These are phyloP conservation scores for Catharus ustulatus DNA, from an alignment of 2,797 vertebrate genomes.

Conservation along the genomic window DNA sequence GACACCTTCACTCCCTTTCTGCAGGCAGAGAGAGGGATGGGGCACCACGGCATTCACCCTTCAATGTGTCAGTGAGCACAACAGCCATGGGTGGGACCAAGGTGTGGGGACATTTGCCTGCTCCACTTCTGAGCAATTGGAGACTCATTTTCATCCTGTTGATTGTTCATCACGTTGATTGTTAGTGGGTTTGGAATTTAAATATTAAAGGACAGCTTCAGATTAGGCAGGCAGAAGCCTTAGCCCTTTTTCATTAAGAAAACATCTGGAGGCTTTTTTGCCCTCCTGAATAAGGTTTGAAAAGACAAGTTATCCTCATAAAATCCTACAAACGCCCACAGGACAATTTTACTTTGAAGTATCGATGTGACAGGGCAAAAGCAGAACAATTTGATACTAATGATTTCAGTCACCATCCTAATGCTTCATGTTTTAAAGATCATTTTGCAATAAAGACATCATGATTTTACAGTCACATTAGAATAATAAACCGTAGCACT, in stretches of 20 bases:
- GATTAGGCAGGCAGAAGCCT: constrained; percentile 11
- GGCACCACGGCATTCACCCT: rapidly evolving
- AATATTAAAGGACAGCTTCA: constrained; percentile 19
- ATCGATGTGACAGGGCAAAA: constrained; percentile 64
- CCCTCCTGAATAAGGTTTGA: constrained; percentile 26
- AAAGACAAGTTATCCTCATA: constrained; percentile 55
- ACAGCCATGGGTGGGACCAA: neutral
- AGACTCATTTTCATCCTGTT: neutral
- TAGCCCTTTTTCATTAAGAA: constrained; percentile 34
- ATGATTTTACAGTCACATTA: constrained; percentile 68
- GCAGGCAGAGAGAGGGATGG: neutral
- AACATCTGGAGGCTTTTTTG: constrained; percentile 34
- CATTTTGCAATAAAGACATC: constrained; percentile 68
- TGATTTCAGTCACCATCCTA: constrained; percentile 67
- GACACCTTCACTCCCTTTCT: neutral
- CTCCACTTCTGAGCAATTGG: neutral
- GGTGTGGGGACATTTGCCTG: neutral
- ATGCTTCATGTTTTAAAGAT: constrained; percentile 73
- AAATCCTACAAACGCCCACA: constrained; percentile 53
- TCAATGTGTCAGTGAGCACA: neutral
- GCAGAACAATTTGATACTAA: constrained; percentile 71
- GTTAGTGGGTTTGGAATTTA: constrained; percentile 14
- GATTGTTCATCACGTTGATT: neutral
- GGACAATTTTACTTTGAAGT: constrained; percentile 66
- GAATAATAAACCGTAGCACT: constrained; percentile 45